Evolutionary conservation across 2,888 invertebrate species (phyloP), one percentile per base, ranked within the genome.

Genomic region (Archaeoteleia sp.): DNA sequence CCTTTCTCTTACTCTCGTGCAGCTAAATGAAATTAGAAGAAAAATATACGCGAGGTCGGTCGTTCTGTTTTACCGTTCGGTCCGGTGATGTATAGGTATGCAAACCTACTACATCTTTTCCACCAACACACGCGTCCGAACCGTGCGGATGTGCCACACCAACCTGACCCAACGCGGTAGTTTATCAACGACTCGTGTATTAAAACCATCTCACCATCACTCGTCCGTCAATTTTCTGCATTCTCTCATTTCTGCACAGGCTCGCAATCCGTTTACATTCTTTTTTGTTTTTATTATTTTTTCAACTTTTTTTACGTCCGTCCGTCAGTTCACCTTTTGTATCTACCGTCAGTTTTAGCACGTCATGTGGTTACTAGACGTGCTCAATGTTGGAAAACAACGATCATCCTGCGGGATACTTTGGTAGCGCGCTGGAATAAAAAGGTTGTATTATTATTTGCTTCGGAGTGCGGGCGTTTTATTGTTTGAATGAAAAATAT

Each of bases 11-110:
- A 46, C 48, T 49, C 66, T 32, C 2, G 43, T 14, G 14, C 29
- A 60, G 40, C 49, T 49, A 60, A 77, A 78, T 78, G 74, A 78
- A 79, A 78, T 78, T 78, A 78, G 73, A 74, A 74, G 75, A 73
- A 78, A 79, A 78, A 75, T 76, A 78, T 76, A 73, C 70, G 61
- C 46, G 71, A 70, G 73, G 53, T 63, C 29, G 53, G 58, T 54
- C 60, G 76, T 57, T 61, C 48, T 29, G 48, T 51, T 61, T 49
- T 43, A 61, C 42, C 43, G 54, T 66, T 58, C 43, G 55, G 34
- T 54, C 49, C 49, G 68, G 65, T 61, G 61, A 34, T 68, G 61
- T 51, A 58, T 66, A 66, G 71, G 53, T 62, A 57, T 48, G 54
- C 63, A 45, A 63, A 51, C 39, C 35, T 61, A 15, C 37, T 63